A percentile compares a stretch with the other conserved stretches of the same genome.
Evolutionary conservation across 2,888 invertebrate genomes (phyloP).

Genomic region (Macaria liturata): DNA sequence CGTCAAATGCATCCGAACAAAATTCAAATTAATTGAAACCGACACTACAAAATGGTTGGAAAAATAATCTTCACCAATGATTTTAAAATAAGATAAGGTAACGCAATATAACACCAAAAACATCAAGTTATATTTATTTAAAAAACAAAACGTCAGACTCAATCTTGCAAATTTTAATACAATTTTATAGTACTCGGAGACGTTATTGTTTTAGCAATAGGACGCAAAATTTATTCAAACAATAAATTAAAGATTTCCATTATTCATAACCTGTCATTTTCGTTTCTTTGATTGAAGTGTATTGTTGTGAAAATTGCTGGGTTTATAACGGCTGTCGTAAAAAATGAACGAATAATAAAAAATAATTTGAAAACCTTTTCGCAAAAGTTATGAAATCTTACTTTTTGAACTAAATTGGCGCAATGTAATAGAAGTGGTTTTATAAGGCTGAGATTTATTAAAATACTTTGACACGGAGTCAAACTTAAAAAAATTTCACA

Average conservation of each 20-base stretch:
- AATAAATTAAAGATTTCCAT: conserved; percentile 33
- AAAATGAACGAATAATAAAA: conserved; percentile 12
- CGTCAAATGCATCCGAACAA: too few relatives aligned
- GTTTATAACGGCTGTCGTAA: conserved; percentile 19
- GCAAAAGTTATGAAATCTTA: not conserved
- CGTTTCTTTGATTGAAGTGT: conserved; percentile 34
- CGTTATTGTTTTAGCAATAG: conserved; percentile 25
- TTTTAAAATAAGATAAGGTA: too few relatives aligned
- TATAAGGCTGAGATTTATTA: too few relatives aligned
- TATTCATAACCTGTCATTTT: conserved; percentile 34
- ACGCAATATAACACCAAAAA: too few relatives aligned
- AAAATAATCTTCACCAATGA: too few relatives aligned
- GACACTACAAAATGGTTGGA: too few relatives aligned
- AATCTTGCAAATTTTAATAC: conserved; percentile 6
- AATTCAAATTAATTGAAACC: too few relatives aligned
- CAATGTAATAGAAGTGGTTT: too few relatives aligned
- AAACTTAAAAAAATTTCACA: too few relatives aligned
- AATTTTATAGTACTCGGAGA: conserved; percentile 9
- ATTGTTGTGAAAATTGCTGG: conserved; percentile 36
- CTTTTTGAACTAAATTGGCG: too few relatives aligned
- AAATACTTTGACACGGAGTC: too few relatives aligned
- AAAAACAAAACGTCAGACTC: not conserved
- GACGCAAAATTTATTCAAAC: conserved; percentile 31
- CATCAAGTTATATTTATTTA: too few relatives aligned
- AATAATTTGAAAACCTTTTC: conserved; percentile 5